Evolutionary conservation across 64 coral and sea anemone species (phyloP).

Genomic region (Platygyra sinensis): DNA sequence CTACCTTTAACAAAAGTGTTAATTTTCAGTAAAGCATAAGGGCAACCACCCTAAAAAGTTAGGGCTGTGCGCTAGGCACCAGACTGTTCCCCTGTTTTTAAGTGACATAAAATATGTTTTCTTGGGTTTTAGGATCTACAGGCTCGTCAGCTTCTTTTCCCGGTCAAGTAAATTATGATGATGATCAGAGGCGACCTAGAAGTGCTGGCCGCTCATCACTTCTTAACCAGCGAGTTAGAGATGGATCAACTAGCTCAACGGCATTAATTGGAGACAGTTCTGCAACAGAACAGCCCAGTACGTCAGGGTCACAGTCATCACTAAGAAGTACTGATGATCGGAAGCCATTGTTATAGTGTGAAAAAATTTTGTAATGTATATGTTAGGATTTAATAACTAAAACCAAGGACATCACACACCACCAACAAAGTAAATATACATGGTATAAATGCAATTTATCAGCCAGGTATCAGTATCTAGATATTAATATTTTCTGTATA

Average conservation of each 20-base stretch:
- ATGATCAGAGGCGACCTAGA: conserved; percentile 11
- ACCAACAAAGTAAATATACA: background rate
- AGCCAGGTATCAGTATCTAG: no score
- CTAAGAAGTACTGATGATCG: conserved; percentile 34
- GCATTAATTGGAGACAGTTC: conserved; percentile 47
- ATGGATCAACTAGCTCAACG: background rate
- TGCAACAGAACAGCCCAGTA: conserved; percentile 24
- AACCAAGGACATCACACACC: background rate
- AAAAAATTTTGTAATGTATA: background rate
- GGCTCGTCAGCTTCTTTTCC: conserved; percentile 63
- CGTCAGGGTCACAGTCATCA: conserved; percentile 31
- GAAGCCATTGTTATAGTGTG: conserved; percentile 11
- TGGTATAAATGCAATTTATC: no score
- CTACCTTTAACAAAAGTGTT: no score
- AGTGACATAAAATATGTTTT: background rate
- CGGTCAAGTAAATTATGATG: conserved; percentile 59
- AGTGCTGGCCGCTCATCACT: background rate
- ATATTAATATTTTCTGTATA: no score
- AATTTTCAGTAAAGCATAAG: no score
- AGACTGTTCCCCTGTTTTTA: no score
- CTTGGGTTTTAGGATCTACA: conserved; percentile 46
- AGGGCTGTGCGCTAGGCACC: no score
- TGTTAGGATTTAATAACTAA: background rate
- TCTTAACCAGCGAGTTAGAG: background rate
- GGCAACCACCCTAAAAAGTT: no score